Conservation (phyloP, 2,888 invertebrate genomes). For the Ormyrus labotus region DNA sequence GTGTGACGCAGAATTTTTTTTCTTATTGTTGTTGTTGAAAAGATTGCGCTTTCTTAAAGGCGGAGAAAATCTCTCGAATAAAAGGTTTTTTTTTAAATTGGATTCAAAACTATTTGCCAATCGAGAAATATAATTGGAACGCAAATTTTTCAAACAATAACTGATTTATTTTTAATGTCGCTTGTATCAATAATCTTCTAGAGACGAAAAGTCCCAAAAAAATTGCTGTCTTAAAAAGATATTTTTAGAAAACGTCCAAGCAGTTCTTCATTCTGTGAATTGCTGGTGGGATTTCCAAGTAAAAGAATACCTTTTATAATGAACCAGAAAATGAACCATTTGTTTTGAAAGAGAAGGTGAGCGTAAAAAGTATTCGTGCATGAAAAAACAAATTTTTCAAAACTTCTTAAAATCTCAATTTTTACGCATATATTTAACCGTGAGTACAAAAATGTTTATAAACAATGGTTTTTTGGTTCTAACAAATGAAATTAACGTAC, state of each 20-base stretch:
- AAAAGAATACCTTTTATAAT: conserved; percentile 1
- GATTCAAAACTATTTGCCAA: too few species aligned
- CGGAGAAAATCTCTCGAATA: too few species aligned
- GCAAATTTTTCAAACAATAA: neutral
- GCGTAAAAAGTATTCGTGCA: neutral
- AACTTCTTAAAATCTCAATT: neutral
- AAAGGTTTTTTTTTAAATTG: too few species aligned
- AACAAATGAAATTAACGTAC: neutral
- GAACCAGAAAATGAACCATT: conserved; percentile 1
- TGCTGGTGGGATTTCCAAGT: neutral
- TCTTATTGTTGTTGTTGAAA: too few species aligned
- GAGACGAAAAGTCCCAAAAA: neutral
- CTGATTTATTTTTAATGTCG: neutral
- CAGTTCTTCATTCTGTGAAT: too few species aligned
- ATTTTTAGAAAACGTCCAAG: conserved; percentile 1
- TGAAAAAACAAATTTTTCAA: neutral
- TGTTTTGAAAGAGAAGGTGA: neutral
- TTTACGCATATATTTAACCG: neutral
- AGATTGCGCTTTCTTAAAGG: too few species aligned
- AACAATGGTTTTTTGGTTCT: neutral
- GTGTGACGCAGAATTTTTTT: too few species aligned
- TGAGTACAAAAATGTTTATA: neutral
- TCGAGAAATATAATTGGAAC: too few species aligned
- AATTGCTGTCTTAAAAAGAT: neutral
- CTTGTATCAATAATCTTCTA: neutral